Evolutionary conservation across 1,140 invertebrate genomes (phyloP).

Genomic region (Lepidurus couesii): DNA sequence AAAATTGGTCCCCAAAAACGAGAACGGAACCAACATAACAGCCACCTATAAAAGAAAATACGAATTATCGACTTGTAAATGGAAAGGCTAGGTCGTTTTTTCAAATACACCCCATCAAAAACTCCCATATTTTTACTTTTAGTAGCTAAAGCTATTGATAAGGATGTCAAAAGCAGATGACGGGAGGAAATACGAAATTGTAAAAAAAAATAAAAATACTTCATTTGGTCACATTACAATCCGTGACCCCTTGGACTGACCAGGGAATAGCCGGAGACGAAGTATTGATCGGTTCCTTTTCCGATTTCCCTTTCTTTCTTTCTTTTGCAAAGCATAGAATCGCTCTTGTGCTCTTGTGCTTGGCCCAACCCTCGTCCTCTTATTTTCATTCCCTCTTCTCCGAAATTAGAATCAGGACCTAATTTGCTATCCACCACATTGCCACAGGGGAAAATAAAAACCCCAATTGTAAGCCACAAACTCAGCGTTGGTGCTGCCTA

Average conservation of each 20-base stretch:
- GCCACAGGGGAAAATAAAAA: slow-evolving; percentile 12
- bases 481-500: too few relatives aligned
- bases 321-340: slow-evolving; percentile 1
- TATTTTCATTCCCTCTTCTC: background rate
- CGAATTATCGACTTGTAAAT: too few relatives aligned
- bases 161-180: background rate
- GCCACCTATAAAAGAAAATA: too few relatives aligned
- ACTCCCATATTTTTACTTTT: background rate
- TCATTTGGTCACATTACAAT: background rate
- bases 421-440: slow-evolving; percentile 15
- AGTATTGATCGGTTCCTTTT: slow-evolving; percentile 22
- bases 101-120: background rate
- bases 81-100: background rate
- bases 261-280: slow-evolving; percentile 20
- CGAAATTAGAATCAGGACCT: slow-evolving; percentile 18
- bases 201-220: background rate
- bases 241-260: background rate
- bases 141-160: background rate
- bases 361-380: background rate
- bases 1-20: too few relatives aligned
- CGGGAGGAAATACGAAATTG: background rate
- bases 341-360: background rate
- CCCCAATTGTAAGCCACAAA: background rate
- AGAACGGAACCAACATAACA: too few relatives aligned
- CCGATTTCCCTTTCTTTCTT: background rate